Evolutionary conservation across 2,888 invertebrate genomes (phyloP).

Genomic region (Idaea aversata): DNA sequence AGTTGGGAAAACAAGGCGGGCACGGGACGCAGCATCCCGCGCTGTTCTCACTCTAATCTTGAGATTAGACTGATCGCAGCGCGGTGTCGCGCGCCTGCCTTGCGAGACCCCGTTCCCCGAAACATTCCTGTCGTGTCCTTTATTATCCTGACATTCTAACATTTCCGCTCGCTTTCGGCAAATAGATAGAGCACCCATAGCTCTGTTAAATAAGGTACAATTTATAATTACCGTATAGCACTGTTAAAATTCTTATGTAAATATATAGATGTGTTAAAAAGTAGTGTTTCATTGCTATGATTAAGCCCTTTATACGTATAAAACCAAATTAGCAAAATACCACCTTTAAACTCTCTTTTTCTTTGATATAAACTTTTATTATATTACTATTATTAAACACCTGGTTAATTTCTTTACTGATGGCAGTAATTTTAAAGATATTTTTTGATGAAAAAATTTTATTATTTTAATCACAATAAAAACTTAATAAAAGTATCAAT

Average conservation of each 20-base stretch:
- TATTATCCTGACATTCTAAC: constrained; percentile 60
- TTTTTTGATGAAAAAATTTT: background rate
- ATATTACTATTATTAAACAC: too few species aligned
- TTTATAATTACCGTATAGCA: constrained; percentile 70
- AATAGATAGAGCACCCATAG: constrained; percentile 53
- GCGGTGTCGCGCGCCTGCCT: constrained; percentile 54
- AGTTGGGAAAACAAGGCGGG: constrained; percentile 44
- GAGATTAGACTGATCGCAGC: constrained; percentile 70
- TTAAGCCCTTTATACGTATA: background rate
- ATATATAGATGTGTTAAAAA: constrained; percentile 79
- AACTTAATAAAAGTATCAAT: background rate
- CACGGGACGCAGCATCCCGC: constrained; percentile 70
- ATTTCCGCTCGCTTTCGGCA: constrained; percentile 60
- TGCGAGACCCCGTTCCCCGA: constrained; percentile 40
- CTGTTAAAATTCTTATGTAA: constrained; percentile 79
- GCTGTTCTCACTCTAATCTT: constrained; percentile 66
- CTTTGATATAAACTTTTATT: too few species aligned
- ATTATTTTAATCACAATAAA: background rate
- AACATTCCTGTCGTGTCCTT: constrained; percentile 46
- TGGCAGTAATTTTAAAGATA: background rate
- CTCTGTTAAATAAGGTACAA: constrained; percentile 53
- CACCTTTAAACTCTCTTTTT: too few species aligned
- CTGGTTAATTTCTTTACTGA: background rate
- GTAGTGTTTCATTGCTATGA: constrained; percentile 52
- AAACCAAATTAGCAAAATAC: too few species aligned